Evolutionary conservation across 2,797 vertebrate species (phyloP), one percentile per base, ranked within the genome.

Genomic region (Catostomus latipinnis): DNA sequence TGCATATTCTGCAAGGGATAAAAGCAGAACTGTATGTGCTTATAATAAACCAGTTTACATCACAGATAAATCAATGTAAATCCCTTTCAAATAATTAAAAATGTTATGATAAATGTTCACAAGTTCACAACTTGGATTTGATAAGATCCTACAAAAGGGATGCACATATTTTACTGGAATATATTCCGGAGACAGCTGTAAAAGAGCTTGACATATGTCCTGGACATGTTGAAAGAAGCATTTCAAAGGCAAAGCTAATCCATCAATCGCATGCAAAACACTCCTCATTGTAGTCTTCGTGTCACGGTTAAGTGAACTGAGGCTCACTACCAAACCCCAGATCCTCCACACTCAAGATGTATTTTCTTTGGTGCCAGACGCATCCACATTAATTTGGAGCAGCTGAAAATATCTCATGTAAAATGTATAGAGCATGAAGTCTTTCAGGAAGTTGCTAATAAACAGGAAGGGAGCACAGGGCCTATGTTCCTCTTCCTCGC

Each of bases 351-450:
- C 74, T 61, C 63, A 46, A 67, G 34, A 83, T 2, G 14, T 50
- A 45, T 34, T 34, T 34, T 34, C 34, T 34, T 34, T 34, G 34
- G 34, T 34, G 34, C 60, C 34, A 73, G 56, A 73, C 48, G 63
- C 78, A 83, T 73, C 56, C 73, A 56, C 76, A 58, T 76, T 76
- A 12, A 82, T 66, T 82, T 60, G 6, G 62, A 61, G 71, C 48
- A 74, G 81, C 74, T 69, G 81, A 82, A 84, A 78, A 80, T 81
- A 77, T 70, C 60, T 83, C 84, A 85, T 85, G 74, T 60, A 85
- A 86, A 82, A 86, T 84, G 82, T 81, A 86, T 74, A 54, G 65
- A 72, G 60, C 63, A 71, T 56, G 66, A 78, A 74, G 67, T 60
- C 49, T 81, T 83, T 71, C 74, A 84, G 67, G 56, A 84, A 82